Evolutionary conservation across 2,888 invertebrate species (phyloP).

Genomic region (Cephalotes varians): DNA sequence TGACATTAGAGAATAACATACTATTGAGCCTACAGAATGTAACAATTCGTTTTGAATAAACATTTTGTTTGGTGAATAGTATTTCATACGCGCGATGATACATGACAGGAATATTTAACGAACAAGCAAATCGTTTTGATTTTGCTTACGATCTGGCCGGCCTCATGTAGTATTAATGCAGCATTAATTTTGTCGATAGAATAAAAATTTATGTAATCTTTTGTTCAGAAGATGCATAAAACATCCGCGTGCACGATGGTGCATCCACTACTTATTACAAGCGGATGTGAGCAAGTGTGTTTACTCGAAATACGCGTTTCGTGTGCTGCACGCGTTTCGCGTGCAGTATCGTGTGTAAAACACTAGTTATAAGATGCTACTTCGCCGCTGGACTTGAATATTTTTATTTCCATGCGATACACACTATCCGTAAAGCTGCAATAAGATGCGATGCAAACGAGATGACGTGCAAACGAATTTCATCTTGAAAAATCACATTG

Average conservation of each 20-base stretch:
- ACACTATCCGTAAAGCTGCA: not conserved
- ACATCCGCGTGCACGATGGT: constrained; percentile 17
- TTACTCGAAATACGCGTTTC: constrained; percentile 17
- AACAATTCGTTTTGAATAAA: constrained; percentile 5
- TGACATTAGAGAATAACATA: not conserved
- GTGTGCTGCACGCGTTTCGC: constrained; percentile 9
- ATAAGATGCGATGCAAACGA: not conserved
- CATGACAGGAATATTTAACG: constrained; percentile 59
- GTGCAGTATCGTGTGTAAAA: constrained; percentile 23
- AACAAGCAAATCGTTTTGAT: constrained; percentile 42
- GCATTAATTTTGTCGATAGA: constrained; percentile 61
- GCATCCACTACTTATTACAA: constrained; percentile 45
- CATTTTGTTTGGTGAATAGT: constrained; percentile 42
- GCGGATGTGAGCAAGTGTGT: constrained; percentile 6
- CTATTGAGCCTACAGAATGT: not conserved
- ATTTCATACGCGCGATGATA: constrained; percentile 47
- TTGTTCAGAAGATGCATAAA: constrained; percentile 40
- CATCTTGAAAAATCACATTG: not conserved
- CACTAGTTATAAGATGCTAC: constrained; percentile 28
- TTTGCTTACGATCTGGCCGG: constrained; percentile 53
- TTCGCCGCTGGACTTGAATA: constrained; percentile 6
- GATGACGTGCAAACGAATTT: not conserved
- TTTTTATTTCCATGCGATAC: constrained; percentile 6
- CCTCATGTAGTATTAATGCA: constrained; percentile 66
- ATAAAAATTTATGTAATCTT: constrained; percentile 59